A percentile compares a stretch with the other conserved stretches of the same genome.
Conservation (phyloP, 2,113 vertebrate genomes). For the Rhagologus leucostigma region DNA sequence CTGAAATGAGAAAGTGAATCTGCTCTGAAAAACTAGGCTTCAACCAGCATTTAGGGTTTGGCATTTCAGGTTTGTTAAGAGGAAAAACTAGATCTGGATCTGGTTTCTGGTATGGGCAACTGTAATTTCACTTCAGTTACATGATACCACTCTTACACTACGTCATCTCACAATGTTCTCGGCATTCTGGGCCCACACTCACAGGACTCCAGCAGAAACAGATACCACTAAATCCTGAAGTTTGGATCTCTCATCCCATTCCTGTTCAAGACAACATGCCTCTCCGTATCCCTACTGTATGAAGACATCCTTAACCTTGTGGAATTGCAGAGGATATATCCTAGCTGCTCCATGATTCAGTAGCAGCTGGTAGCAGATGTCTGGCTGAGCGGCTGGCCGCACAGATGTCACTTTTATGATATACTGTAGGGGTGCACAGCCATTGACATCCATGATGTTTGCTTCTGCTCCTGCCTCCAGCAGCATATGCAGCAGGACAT, state of each 20-base stretch:
- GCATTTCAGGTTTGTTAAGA: background rate
- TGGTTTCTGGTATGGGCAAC: background rate
- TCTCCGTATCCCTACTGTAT: background rate
- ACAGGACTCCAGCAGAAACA: background rate
- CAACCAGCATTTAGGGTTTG: background rate
- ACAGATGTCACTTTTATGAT: constrained; percentile 87
- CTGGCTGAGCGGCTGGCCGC: constrained; percentile 78
- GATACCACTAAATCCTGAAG: background rate
- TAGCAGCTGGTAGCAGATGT: constrained; percentile 89
- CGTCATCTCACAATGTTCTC: background rate
- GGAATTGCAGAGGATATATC: constrained; percentile 92
- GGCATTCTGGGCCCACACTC: background rate
- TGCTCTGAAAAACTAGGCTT: background rate
- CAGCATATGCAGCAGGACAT: constrained; percentile 87
- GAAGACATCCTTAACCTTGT: constrained; percentile 81
- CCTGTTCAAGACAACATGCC: background rate
- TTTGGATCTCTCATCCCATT: background rate
- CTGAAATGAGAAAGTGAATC: background rate
- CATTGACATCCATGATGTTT: constrained; percentile 89
- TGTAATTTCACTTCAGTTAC: background rate
- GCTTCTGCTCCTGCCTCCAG: constrained; percentile 86
- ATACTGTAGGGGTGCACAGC: constrained; percentile 89
- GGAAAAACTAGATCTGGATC: background rate
- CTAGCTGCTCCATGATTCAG: constrained; percentile 87
- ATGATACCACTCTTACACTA: background rate